A percentile compares a stretch with the other conserved stretches of the same genome.
These are phyloP conservation scores for Acanthis flammea DNA, from an alignment of 2,797 vertebrate species.

Conservation along the genomic window DNA sequence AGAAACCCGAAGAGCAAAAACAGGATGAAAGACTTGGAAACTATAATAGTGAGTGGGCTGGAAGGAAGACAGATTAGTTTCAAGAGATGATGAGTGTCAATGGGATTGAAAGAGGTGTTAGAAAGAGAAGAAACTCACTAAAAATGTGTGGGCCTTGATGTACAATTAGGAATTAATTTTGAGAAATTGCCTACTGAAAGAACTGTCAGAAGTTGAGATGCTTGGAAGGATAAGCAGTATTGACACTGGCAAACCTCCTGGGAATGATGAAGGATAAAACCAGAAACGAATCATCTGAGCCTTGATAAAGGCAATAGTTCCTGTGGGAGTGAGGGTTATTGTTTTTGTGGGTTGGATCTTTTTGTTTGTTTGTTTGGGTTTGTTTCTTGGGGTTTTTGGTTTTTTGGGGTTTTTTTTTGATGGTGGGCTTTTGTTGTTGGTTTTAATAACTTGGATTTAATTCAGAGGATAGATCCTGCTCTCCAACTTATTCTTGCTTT, in stretches of 20 bases:
- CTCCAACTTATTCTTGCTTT: background rate
- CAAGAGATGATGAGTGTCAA: background rate
- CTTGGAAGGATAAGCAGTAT: constrained; percentile 8
- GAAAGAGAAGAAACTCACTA: background rate
- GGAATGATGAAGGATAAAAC: background rate
- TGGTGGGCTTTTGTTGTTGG: background rate
- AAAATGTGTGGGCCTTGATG: background rate
- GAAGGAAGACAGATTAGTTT: background rate
- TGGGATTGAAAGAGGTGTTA: background rate
- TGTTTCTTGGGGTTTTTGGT: background rate
- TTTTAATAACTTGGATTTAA: background rate
- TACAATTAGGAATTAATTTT: constrained; percentile 39
- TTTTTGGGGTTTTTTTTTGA: background rate
- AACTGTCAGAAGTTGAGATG: background rate
- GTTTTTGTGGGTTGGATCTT: background rate
- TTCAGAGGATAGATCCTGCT: background rate
- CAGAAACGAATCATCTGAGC: background rate
- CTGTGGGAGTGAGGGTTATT: background rate
- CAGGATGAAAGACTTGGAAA: background rate
- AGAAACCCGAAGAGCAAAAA: background rate
- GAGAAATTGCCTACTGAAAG: constrained; percentile 1
- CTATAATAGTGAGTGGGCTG: background rate
- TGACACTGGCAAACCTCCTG: background rate
- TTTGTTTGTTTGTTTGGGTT: background rate
- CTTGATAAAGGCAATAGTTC: background rate